Percentiles rank a stretch among this genome's conserved stretches.
These are phyloP conservation scores for Parambassis ranga DNA, from an alignment of 2,797 vertebrate species.

Conservation along the genomic window DNA sequence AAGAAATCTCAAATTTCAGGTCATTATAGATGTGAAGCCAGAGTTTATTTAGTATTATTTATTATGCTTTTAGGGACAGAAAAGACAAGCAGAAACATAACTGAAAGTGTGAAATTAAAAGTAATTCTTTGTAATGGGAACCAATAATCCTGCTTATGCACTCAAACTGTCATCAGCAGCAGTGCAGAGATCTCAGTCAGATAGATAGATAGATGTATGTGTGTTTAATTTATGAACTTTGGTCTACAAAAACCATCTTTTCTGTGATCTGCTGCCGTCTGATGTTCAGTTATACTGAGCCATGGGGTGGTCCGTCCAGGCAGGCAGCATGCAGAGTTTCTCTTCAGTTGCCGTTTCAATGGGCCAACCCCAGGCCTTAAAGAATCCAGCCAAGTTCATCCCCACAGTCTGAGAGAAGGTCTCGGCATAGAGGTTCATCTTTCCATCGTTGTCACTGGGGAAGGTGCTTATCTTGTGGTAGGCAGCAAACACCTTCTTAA, in stretches of 20 bases:
- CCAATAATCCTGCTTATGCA: no score
- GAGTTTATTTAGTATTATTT: no score
- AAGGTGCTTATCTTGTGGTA: slow-evolving; percentile 75
- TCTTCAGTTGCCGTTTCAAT: slow-evolving; percentile 72
- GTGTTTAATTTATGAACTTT: no score
- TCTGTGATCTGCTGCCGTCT: background rate
- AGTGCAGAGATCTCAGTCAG: no score
- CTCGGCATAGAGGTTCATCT: slow-evolving; percentile 85
- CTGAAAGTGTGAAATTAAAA: no score
- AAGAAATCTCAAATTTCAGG: no score
- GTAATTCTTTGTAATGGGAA: no score
- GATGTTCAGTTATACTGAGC: slow-evolving; percentile 44
- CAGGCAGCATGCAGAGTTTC: slow-evolving; percentile 75
- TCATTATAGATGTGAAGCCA: no score
- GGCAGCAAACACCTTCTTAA: slow-evolving; percentile 78
- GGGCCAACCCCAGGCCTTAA: slow-evolving; percentile 88
- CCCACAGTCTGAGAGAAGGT: slow-evolving; percentile 81
- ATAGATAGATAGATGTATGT: no score
- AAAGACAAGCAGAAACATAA: no score
- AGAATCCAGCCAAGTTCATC: slow-evolving; percentile 82
- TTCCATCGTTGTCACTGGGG: slow-evolving; percentile 70
- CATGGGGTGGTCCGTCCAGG: slow-evolving; percentile 85
- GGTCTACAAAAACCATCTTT: background rate
- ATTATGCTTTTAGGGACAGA: no score
- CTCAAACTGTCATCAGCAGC: no score